Percentiles rank a stretch among this genome's conserved stretches.
Conservation (phyloP, 1,140 invertebrate genomes). For the Drosophila azteca region DNA sequence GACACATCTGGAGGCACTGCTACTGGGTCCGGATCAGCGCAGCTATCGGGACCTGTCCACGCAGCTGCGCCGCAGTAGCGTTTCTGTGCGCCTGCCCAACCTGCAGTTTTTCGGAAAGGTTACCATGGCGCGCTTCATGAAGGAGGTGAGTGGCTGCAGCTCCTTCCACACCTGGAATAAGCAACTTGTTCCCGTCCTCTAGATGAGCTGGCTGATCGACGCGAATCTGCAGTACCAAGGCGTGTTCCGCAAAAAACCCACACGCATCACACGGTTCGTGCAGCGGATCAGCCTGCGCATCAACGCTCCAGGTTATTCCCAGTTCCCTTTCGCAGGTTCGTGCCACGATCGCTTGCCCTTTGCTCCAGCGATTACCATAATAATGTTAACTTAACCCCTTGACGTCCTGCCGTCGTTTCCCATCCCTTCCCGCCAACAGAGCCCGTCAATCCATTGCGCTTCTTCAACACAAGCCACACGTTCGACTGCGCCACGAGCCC, state of each 20-base stretch:
- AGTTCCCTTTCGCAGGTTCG: no score
- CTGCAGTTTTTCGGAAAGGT: background rate
- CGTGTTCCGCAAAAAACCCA: background rate
- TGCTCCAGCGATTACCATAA: conserved; percentile 44
- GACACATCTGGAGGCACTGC: background rate
- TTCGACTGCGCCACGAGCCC: conserved; percentile 18
- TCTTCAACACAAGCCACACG: conserved; percentile 21
- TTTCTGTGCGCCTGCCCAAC: conserved; percentile 11
- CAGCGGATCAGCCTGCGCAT: conserved; percentile 13
- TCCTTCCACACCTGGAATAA: no score
- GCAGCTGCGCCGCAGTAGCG: background rate
- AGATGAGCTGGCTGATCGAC: conserved; percentile 5
- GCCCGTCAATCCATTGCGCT: conserved; percentile 33
- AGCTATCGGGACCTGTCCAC: background rate
- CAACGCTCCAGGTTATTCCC: background rate
- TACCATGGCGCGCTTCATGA: background rate
- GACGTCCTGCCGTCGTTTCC: background rate
- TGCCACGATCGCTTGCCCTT: background rate
- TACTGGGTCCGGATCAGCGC: background rate
- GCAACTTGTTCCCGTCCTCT: background rate
- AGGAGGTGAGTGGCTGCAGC: conserved; percentile 1
- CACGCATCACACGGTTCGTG: conserved; percentile 2
- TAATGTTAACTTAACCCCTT: conserved; percentile 11
- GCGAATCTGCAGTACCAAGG: background rate
- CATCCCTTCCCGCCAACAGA: background rate